Evolutionary conservation across 1,140 invertebrate genomes (phyloP), one percentile per base, ranked within the genome.

Genomic region (Phthorimaea operculella): DNA sequence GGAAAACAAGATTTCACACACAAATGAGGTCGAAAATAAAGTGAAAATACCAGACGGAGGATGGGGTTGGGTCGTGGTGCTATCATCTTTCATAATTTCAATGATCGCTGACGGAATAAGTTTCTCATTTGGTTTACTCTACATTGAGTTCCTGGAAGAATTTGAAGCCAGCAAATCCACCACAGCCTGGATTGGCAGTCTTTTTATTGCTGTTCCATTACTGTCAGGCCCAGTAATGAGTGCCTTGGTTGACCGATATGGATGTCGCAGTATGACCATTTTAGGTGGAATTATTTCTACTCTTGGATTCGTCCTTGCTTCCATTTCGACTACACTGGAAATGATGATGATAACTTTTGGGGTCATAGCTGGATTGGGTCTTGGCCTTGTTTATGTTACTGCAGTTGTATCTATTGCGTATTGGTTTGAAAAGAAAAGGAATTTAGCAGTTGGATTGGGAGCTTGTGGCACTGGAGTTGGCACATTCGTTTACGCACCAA

Each of bases 41-140:
- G 83, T 88, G 0, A 84, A 85, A 21, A 88, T 91, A 17, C 91
- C 91, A 0, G 91, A 92, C 56, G 91, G 91, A 9, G 90, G 90
- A 28, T 95, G 91, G 90, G 95, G 96, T 0, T 97, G 96, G 96
- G 89, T 97, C 9, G 93, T 98, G 0, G 95, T 97, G 0, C 74
- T 92, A 4, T 90, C 94, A 0, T 95, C 94, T 0, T 89, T 98
- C 53, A 72, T 96, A 36, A 92, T 96, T 42, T 96, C 94, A 18
- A 90, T 97, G 82, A 93, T 98, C n/a, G 94, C 95, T n/a, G 97
- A 98, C 78, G 97, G 96, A 0, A 91, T 98, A 9, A 95, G 94
- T 33, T 97, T 97, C 72, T 96, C 95, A 0, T 97, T 98, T 76
- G 96, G 96, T 0, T 83, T 98, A 0, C 88, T 98, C 12, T 96